phyloP scores from a whole-genome alignment of 2,113 vertebrate genomes.

The Oreochromis spilurus region DNA sequence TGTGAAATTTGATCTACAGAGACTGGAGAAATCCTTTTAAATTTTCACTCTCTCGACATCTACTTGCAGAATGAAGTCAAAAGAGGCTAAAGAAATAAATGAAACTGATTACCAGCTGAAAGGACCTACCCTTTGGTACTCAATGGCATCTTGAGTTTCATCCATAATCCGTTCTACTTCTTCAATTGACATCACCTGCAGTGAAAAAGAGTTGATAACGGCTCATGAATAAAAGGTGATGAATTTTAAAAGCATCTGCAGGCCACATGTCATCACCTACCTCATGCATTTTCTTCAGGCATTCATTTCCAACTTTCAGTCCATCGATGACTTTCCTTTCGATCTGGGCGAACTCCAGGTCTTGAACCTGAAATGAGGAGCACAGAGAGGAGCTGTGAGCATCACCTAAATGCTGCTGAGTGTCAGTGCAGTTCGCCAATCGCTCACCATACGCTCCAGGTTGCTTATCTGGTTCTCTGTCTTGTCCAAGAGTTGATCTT shows the following conservation, averaged over 20 bases:
- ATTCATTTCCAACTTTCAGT: constrained; percentile 88
- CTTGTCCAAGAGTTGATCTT: constrained; percentile 89
- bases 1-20: not conserved
- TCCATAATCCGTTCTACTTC: constrained; percentile 96
- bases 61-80: fast-evolving
- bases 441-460: constrained; percentile 88
- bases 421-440: fast-evolving
- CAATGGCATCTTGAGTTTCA: constrained; percentile 90
- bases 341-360: constrained; percentile 94
- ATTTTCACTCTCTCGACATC: not conserved
- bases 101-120: fast-evolving
- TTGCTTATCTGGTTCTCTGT: constrained; percentile 94
- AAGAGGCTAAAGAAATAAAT: not conserved
- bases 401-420: fast-evolving
- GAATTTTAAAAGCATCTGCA: not conserved
- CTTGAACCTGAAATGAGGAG: constrained; percentile 80
- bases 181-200: constrained; percentile 90
- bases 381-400: not conserved
- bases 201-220: not conserved
- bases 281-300: constrained; percentile 98
- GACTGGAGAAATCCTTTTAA: not conserved
- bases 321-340: constrained; percentile 94
- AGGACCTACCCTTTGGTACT: constrained; percentile 86
- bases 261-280: constrained; percentile 42
- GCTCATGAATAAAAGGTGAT: not conserved